Conservation (phyloP, 1,140 invertebrate species). For the Orussus abietinus region DNA sequence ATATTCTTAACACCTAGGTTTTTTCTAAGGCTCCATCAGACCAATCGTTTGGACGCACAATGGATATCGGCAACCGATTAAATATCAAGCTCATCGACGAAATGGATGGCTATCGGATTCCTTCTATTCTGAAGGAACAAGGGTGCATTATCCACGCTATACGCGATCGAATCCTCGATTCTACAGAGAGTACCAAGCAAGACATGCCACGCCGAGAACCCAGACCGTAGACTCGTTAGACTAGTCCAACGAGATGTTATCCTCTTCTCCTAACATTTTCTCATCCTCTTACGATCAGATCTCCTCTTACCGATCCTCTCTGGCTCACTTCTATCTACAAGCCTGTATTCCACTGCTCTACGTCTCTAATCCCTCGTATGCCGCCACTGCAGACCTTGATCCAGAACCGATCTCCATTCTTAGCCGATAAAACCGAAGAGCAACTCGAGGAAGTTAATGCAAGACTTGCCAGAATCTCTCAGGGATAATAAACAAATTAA, state of each 20-base stretch:
- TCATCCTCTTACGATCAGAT: conserved; percentile 22
- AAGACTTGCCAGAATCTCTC: too few relatives aligned
- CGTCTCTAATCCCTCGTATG: conserved; percentile 15
- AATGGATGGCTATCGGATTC: too few relatives aligned
- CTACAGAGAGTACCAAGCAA: conserved; percentile 23
- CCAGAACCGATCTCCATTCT: conserved; percentile 3
- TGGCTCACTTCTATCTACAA: conserved; percentile 3
- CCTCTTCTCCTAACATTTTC: conserved; percentile 23
- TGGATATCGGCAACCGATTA: too few relatives aligned
- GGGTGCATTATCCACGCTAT: conserved; percentile 5
- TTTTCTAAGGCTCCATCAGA: too few relatives aligned
- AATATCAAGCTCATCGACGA: too few relatives aligned
- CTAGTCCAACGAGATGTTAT: conserved; percentile 36
- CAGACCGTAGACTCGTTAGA: conserved; percentile 25
- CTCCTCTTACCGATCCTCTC: not conserved
- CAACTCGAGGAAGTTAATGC: conserved; percentile 25
- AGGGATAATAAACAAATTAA: too few relatives aligned
- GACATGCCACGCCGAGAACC: conserved; percentile 7
- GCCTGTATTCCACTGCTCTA: not conserved
- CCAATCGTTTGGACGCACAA: too few relatives aligned
- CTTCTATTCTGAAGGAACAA: too few relatives aligned
- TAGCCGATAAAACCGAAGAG: conserved; percentile 16
- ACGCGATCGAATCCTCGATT: conserved; percentile 21
- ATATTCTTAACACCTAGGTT: too few relatives aligned
- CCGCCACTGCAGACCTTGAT: conserved; percentile 14